Evolutionary conservation across 2,888 invertebrate species (phyloP), one percentile per base, ranked within the genome.

Genomic region (Trachelus stipa): DNA sequence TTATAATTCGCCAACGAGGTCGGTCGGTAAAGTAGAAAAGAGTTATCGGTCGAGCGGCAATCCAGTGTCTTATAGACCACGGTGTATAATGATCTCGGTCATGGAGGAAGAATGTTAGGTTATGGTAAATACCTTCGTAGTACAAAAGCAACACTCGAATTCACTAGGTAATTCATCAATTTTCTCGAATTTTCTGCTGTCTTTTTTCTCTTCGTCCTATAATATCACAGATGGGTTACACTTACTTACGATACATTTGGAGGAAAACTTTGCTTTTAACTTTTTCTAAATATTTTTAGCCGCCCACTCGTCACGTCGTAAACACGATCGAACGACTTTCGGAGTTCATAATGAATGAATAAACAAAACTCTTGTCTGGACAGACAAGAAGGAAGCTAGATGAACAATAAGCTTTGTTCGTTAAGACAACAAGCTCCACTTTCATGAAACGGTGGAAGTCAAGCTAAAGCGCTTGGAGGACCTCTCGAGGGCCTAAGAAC

Each of bases 81-180:
- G 56, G 56, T 56, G 56, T 56, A 56, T 56, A 56, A 56, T 56
- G 56, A 56, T 56, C 56, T 56, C 56, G 31, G 71, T 34, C 30
- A 79, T 77, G 79, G 78, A 80, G 82, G 78, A 78, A 80, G 34
- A 81, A 83, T 83, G 83, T 87, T 85, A 85, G 82, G 85, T 81
- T 82, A 86, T 79, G 88, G 91, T 91, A 92, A 93, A 92, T 96
- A 97, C 97, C 97, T 97, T 97, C 92, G 96, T 95, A 93, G 96
- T 97, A 95, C 97, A 97, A 96, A 97, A 97, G 95, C 97, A 97
- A 96, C 97, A 97, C 95, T 97, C 97, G 95, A 97, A 97, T 94
- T 97, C 97, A 94, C 96, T 97, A 93, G 97, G 97, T 93, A 97
- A 94, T 94, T 97, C 97, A 94, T 97, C 96, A 93, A 95, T 93